Percentiles rank a stretch among this genome's conserved stretches.
Evolutionary conservation across 1,140 invertebrate species (phyloP).

Genomic region (Heliconius hermathena): DNA sequence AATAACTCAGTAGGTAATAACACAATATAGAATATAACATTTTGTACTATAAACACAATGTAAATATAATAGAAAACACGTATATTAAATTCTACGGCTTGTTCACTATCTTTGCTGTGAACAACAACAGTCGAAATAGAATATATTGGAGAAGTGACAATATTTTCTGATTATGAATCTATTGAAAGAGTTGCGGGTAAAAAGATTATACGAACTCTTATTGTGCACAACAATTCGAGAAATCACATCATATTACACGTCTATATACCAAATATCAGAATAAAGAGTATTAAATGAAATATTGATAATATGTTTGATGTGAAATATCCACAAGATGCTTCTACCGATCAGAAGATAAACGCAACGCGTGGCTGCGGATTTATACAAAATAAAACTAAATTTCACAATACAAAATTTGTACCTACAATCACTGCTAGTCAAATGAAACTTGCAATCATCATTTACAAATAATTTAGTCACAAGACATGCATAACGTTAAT

Average conservation of each 20-base stretch:
- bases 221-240: conserved; percentile 39
- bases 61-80: conserved; percentile 16
- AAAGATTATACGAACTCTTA: conserved; percentile 33
- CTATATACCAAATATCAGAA: conserved; percentile 40
- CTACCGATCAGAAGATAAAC: conserved; percentile 19
- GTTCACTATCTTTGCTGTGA: conserved; percentile 26
- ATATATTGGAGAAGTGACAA: conserved; percentile 14
- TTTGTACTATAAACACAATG: conserved; percentile 28
- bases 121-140: conserved; percentile 23
- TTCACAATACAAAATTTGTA: conserved; percentile 40
- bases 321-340: conserved; percentile 32
- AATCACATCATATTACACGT: conserved; percentile 33
- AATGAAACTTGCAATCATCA: conserved; percentile 36
- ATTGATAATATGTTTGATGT: conserved; percentile 15
- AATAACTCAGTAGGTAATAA: conserved; percentile 23
- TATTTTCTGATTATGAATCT: conserved; percentile 12
- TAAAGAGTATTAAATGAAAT: conserved; percentile 42
- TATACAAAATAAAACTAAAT: conserved; percentile 26
- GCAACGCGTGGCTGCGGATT: conserved; percentile 11
- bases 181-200: conserved; percentile 30
- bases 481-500: conserved; percentile 48
- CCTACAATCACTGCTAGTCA: conserved; percentile 41
- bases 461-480: conserved; percentile 43
- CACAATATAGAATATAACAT: conserved; percentile 21
- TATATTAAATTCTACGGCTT: conserved; percentile 11